Conservation (phyloP, 1,140 invertebrate species). For the Zaprionus capensis region DNA sequence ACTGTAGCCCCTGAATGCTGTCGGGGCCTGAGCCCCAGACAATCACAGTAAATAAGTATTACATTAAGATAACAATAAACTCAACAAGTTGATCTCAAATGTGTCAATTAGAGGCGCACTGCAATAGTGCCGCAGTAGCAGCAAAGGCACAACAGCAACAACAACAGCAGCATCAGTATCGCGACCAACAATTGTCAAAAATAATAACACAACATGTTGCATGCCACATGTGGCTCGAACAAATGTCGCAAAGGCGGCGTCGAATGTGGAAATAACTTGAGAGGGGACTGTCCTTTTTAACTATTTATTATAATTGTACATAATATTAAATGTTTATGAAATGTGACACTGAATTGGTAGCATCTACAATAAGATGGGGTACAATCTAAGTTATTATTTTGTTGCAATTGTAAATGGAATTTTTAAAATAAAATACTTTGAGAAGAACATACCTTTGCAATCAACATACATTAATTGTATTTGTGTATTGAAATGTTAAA, state of each 20-base stretch:
- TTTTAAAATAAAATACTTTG: too few species aligned
- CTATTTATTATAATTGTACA: neutral
- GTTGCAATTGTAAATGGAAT: too few species aligned
- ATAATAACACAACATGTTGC: slow-evolving; percentile 75
- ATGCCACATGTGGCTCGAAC: slow-evolving; percentile 49
- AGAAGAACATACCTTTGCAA: too few species aligned
- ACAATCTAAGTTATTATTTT: too few species aligned
- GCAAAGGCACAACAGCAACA: slow-evolving; percentile 5
- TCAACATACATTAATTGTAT: too few species aligned
- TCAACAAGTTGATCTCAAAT: slow-evolving; percentile 74
- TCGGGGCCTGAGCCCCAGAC: neutral
- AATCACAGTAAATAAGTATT: slow-evolving; percentile 30
- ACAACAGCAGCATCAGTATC: slow-evolving; percentile 10
- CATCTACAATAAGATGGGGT: too few species aligned
- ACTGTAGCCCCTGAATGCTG: neutral
- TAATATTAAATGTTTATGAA: neutral
- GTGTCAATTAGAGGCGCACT: slow-evolving; percentile 63
- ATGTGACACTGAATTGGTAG: too few species aligned
- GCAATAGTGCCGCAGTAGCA: slow-evolving; percentile 14
- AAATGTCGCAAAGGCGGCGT: slow-evolving; percentile 22
- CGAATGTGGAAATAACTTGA: neutral
- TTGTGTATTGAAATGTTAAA: too few species aligned
- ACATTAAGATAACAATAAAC: slow-evolving; percentile 60
- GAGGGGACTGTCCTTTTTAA: neutral
- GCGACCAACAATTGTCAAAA: slow-evolving; percentile 71